A percentile compares a stretch with the other conserved stretches of the same genome.
These are phyloP conservation scores for Drosophila pseudoananassae DNA, from an alignment of 1,140 invertebrate genomes.

Conservation along the genomic window DNA sequence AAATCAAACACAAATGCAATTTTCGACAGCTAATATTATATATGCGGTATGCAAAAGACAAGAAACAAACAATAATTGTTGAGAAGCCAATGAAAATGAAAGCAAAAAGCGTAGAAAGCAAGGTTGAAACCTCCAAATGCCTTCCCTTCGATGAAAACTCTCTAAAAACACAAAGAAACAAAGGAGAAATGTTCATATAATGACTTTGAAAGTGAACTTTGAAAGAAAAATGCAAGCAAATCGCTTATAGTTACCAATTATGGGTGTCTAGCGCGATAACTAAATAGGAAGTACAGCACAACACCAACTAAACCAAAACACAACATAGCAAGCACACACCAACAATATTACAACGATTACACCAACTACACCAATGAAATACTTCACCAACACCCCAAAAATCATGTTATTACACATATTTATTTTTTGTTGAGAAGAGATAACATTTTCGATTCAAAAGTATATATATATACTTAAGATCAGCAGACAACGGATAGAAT, in stretches of 20 bases:
- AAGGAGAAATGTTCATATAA: constrained; percentile 19
- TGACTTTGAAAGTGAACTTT: constrained; percentile 9
- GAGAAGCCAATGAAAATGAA: too few species aligned
- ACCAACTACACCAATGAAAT: constrained; percentile 3
- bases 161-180: constrained; percentile 1
- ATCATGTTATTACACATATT: constrained; percentile 40
- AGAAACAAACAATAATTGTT: constrained; percentile 13
- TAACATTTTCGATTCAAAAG: constrained; percentile 5
- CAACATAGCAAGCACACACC: constrained; percentile 5
- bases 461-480: neutral
- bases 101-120: constrained; percentile 13
- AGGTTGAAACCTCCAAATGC: constrained; percentile 1
- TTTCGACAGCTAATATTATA: constrained; percentile 14
- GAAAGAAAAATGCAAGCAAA: constrained; percentile 5
- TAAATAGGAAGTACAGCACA: constrained; percentile 13
- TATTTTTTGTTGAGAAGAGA: constrained; percentile 35
- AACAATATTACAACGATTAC: constrained; percentile 9
- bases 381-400: constrained; percentile 12
- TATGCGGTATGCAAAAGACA: constrained; percentile 18
- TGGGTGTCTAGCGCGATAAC: constrained; percentile 15
- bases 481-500: constrained; percentile 11
- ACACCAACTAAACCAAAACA: constrained; percentile 1
- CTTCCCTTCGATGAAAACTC: neutral
- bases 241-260: constrained; percentile 21
- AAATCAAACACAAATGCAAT: constrained; percentile 7